phyloP scores from a whole-genome alignment of 2,888 invertebrate species.

The Ophion slaviceki region DNA sequence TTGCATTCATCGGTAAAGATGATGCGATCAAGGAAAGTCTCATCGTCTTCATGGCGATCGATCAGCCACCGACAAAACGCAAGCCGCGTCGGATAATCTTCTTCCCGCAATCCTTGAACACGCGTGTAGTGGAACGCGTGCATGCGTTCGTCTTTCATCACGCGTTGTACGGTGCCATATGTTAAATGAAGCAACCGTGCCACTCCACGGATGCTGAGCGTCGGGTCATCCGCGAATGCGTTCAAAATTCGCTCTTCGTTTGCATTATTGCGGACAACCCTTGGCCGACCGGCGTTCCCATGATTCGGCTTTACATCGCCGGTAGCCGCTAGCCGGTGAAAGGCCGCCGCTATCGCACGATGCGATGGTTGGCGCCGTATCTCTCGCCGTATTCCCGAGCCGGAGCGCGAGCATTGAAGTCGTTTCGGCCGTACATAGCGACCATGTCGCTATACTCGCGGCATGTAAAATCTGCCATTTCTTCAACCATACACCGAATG shows the following conservation, averaged over 20 bases:
- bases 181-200: not conserved
- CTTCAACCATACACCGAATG: too few relatives aligned
- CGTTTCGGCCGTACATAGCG: not conserved
- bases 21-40: not conserved
- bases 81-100: conserved; percentile 9
- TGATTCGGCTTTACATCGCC: conserved; percentile 4
- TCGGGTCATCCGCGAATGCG: not conserved
- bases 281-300: not conserved
- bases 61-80: conserved; percentile 12
- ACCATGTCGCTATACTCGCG: not conserved
- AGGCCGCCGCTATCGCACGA: not conserved
- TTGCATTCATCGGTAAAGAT: not conserved
- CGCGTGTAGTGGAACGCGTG: conserved; percentile 12
- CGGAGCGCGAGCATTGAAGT: not conserved
- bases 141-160: not conserved
- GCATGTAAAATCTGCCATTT: not conserved
- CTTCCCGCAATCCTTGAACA: not conserved
- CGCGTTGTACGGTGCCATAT: not conserved
- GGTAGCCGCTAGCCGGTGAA: not conserved
- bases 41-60: not conserved
- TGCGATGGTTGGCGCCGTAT: not conserved
- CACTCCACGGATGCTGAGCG: not conserved
- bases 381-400: not conserved
- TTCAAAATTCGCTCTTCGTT: not conserved
- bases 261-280: not conserved